phyloP scores from a whole-genome alignment of 2,797 vertebrate species.

The Coreius guichenoti region DNA sequence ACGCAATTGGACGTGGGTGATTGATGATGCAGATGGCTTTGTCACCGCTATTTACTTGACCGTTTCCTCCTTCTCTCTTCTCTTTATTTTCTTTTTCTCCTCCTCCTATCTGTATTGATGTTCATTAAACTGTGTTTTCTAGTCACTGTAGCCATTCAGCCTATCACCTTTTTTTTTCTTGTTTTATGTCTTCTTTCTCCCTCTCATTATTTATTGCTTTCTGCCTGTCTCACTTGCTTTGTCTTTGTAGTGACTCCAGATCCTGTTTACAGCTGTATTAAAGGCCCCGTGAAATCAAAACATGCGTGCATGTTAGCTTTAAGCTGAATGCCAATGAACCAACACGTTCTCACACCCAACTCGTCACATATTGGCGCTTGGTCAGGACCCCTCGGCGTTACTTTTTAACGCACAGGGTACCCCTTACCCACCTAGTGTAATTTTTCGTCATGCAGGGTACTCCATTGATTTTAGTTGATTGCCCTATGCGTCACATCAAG shows the following conservation, averaged over 20 bases:
- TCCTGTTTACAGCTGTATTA: not conserved
- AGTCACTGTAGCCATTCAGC: constrained; percentile 27
- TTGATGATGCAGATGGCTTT: constrained; percentile 43
- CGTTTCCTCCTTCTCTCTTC: constrained; percentile 60
- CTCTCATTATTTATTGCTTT: constrained; percentile 40
- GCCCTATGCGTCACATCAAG: no score
- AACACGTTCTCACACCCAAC: no score
- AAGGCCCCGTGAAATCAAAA: not conserved
- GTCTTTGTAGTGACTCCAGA: not conserved
- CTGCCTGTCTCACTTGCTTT: constrained; percentile 6
- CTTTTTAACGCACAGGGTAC: no score
- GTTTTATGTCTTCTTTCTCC: constrained; percentile 47
- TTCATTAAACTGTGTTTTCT: constrained; percentile 46
- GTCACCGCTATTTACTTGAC: constrained; percentile 43
- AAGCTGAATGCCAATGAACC: not conserved
- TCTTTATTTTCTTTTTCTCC: constrained; percentile 61
- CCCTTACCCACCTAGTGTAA: no score
- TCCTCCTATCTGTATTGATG: constrained; percentile 39
- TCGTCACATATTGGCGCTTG: no score
- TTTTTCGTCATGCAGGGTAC: no score
- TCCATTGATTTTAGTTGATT: no score
- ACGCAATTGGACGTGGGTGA: constrained; percentile 20
- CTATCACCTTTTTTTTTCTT: constrained; percentile 51
- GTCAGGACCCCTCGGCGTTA: no score
- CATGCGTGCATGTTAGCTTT: not conserved